These are phyloP conservation scores for Aphrophora alni DNA, from an alignment of 2,888 invertebrate species.

Conservation along the genomic window DNA sequence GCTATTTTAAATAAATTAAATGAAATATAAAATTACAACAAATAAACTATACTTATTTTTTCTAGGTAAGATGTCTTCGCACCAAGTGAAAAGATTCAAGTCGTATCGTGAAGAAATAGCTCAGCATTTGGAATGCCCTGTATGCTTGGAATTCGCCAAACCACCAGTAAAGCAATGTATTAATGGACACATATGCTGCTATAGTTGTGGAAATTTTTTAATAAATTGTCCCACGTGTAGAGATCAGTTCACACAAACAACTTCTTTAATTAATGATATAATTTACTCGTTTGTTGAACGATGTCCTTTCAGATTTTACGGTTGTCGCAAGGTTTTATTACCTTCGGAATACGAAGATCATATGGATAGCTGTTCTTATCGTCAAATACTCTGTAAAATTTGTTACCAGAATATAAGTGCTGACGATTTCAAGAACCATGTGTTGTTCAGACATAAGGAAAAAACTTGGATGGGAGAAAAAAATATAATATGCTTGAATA, in stretches of 20 bases:
- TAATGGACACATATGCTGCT: slow-evolving; percentile 19
- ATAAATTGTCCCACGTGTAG: slow-evolving; percentile 16
- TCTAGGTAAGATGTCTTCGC: background rate
- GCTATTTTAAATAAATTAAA: too few relatives aligned
- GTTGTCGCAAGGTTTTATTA: background rate
- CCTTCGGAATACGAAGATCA: background rate
- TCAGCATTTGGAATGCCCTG: background rate
- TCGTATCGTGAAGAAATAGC: background rate
- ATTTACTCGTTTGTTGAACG: background rate
- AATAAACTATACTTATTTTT: too few relatives aligned
- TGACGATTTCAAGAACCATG: background rate
- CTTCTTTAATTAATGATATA: background rate
- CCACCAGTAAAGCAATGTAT: slow-evolving; percentile 20
- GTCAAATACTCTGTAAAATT: background rate
- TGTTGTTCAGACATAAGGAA: background rate
- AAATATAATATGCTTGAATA: background rate
- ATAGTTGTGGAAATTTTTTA: background rate
- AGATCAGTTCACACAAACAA: background rate
- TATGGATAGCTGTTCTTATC: background rate
- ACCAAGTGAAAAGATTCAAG: background rate
- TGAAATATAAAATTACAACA: too few relatives aligned
- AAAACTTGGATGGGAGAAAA: background rate
- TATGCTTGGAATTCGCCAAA: slow-evolving; percentile 15
- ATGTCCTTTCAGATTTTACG: background rate
- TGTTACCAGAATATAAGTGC: background rate